Evolutionary conservation across 2,113 vertebrate genomes (phyloP), one percentile per base, ranked within the genome.

Genomic region (Larimichthys polyactis): DNA sequence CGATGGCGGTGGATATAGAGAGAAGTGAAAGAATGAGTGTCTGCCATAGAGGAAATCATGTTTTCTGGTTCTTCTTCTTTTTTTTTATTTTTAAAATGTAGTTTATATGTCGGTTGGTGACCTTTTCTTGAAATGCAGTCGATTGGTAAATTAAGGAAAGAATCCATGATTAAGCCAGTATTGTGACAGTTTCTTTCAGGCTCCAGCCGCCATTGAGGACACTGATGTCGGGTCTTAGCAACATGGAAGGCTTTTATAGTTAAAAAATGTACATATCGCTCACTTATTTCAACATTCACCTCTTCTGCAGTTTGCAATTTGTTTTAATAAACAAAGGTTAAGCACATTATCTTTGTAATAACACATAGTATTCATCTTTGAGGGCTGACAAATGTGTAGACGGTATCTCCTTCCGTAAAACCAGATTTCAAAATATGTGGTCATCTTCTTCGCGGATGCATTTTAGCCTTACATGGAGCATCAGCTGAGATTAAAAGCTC

Each of bases 21-120:
- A 79, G 91, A 92, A 93, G 84, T 93, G 91, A 92, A 91, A 92
- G 64, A 75, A 40, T 51, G 17, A 55, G 29, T 2, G 22, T 22
- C 58, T 36, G 9, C 15, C 57, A 27, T 16, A 57, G 11, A 5
- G 57, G 74, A 85, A 81, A 72, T 44, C n/a, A 22, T 16, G 11
- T 3, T 27, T 57, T 24, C 16, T 20, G 3, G 15, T 83, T 87
- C 77, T 49, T 70, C 17, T 36, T 36, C 4, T 36, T 36, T 36
- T 36, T 36, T 36, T 36, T n/a, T n/a, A n/a, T n/a, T n/a, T n/a
- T n/a, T n/a, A n/a, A 36, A 40, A 40, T 40, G 36, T 9, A 40
- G 36, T 8, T 40, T 8, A 40, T 9, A 40, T 36, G 40, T n/a
- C 20, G 8, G 58, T 24, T 10, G 0, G n/a, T 72, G 52, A 59